These are phyloP conservation scores for Euthynnus affinis DNA, from an alignment of 2,797 vertebrate species.

Conservation along the genomic window DNA sequence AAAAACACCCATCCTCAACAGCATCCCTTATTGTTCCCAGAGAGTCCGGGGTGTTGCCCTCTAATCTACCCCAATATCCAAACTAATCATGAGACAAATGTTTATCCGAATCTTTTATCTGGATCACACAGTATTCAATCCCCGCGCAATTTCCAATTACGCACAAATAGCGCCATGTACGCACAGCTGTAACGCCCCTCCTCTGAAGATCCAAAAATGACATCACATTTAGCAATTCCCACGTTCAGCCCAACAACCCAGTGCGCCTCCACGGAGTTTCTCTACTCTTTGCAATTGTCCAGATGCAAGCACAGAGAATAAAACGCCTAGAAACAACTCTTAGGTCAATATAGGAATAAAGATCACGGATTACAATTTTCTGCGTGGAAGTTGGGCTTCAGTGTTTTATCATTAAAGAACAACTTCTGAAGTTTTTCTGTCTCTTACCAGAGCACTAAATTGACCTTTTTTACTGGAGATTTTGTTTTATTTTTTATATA, in stretches of 20 bases:
- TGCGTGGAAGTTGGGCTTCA: constrained; percentile 55
- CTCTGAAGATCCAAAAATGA: constrained; percentile 83
- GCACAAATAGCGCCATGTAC: constrained; percentile 72
- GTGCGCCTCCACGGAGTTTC: constrained; percentile 59
- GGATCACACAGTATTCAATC: constrained; percentile 41
- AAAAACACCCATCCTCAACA: background rate
- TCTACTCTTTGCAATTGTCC: constrained; percentile 48
- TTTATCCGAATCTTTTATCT: constrained; percentile 20
- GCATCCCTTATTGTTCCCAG: constrained; percentile 11
- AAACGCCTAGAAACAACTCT: constrained; percentile 29
- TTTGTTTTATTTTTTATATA: constrained; percentile 8
- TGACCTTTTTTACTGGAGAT: background rate
- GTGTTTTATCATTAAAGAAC: constrained; percentile 53
- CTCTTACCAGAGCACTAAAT: constrained; percentile 14
- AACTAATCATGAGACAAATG: constrained; percentile 1
- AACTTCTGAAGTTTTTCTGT: constrained; percentile 31
- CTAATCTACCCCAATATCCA: background rate
- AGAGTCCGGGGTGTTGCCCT: constrained; percentile 28
- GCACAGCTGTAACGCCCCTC: constrained; percentile 75
- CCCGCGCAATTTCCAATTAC: constrained; percentile 65
- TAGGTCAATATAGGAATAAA: constrained; percentile 3
- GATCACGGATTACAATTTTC: constrained; percentile 57
- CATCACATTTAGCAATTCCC: constrained; percentile 88
- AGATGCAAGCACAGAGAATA: constrained; percentile 57
- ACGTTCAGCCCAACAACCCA: constrained; percentile 81